A percentile compares a stretch with the other conserved stretches of the same genome.
Conservation (phyloP, 2,113 vertebrate genomes). For the Colossoma macropomum region DNA sequence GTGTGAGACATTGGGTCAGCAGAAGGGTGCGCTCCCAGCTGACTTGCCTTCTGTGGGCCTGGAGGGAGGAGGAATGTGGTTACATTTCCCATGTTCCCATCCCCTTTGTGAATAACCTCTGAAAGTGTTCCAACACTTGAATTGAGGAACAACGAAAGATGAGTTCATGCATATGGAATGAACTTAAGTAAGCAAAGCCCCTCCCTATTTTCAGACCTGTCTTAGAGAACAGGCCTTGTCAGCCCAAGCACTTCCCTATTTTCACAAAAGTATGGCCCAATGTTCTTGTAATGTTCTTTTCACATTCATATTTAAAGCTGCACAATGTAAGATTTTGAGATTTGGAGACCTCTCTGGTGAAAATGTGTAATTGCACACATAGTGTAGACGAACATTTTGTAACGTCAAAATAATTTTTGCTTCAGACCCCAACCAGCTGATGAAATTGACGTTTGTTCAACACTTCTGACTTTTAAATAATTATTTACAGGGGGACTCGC, state of each 20-base stretch:
- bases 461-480: too few relatives aligned
- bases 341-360: too few relatives aligned
- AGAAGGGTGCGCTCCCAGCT: slow-evolving; percentile 40
- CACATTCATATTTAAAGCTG: too few relatives aligned
- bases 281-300: not conserved
- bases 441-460: too few relatives aligned
- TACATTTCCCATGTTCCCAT: slow-evolving; percentile 52
- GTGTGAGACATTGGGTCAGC: slow-evolving; percentile 41
- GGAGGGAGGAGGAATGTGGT: slow-evolving; percentile 38
- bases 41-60: slow-evolving; percentile 20
- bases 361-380: too few relatives aligned
- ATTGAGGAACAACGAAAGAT: slow-evolving; percentile 7
- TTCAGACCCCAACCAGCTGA: too few relatives aligned
- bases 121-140: slow-evolving; percentile 8
- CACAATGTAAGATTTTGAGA: too few relatives aligned
- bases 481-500: too few relatives aligned
- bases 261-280: not conserved
- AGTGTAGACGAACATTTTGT: too few relatives aligned
- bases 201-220: not conserved
- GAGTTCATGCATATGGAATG: slow-evolving; percentile 6
- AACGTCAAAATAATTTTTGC: too few relatives aligned
- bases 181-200: not conserved
- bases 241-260: not conserved
- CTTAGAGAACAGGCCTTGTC: not conserved
- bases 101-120: slow-evolving; percentile 34